Percentiles rank a stretch among this genome's conserved stretches.
Evolutionary conservation across 2,888 invertebrate genomes (phyloP).

Genomic region (Oscheius onirici): DNA sequence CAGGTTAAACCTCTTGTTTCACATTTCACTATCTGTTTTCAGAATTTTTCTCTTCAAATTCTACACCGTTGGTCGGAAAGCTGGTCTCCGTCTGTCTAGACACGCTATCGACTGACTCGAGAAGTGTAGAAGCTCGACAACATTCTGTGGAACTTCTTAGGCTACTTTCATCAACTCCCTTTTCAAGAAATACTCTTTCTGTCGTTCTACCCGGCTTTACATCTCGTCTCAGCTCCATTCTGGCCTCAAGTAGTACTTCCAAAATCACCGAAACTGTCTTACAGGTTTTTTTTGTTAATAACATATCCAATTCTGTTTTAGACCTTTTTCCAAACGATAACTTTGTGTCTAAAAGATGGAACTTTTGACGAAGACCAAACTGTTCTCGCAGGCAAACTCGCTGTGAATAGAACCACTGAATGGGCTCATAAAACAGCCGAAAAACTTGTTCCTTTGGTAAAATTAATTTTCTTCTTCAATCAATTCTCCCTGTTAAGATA

Average conservation of each 20-base stretch:
- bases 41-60: conserved; percentile 11
- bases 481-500: background rate
- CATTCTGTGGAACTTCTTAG: background rate
- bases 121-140: conserved; percentile 25
- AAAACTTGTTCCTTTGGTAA: conserved; percentile 14
- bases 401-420: background rate
- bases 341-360: conserved; percentile 7
- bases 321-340: background rate
- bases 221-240: background rate
- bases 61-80: conserved; percentile 18
- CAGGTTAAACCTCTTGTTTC: no score
- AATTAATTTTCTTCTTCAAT: background rate
- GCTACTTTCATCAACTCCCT: background rate
- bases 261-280: background rate
- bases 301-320: background rate
- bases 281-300: background rate
- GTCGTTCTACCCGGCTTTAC: conserved; percentile 10
- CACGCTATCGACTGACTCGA: background rate
- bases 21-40: background rate
- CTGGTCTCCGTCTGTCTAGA: conserved; percentile 29
- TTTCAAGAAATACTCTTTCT: conserved; percentile 1
- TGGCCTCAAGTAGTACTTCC: background rate
- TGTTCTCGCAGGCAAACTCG: background rate
- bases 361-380: background rate
- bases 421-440: conserved; percentile 10